Percentiles rank a stretch among this genome's conserved stretches.
Evolutionary conservation across 53 echinoderm and acorn worm species (phyloP).

Genomic region (Luidia sarsii): DNA sequence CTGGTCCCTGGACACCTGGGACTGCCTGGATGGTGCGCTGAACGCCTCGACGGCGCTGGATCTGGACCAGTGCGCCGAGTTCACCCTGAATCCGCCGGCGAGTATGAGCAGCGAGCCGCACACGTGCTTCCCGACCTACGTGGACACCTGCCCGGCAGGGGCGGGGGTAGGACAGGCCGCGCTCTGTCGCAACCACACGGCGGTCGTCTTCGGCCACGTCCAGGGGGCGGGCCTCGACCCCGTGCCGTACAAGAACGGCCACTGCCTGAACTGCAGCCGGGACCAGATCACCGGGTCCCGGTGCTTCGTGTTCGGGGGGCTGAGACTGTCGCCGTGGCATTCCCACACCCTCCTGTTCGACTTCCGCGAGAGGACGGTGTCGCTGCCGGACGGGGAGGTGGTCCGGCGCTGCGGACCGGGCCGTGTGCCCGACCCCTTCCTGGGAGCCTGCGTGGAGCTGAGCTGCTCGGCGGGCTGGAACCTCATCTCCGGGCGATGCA

Average conservation of each 20-base stretch:
- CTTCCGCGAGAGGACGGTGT: neutral
- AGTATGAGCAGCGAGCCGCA: neutral
- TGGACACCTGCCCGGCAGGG: neutral
- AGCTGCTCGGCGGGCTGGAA: neutral
- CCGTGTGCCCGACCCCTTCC: neutral
- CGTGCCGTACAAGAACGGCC: slow-evolving; percentile 19
- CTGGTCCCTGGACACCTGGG: too few relatives aligned
- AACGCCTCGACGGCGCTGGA: neutral
- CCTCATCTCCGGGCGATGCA: neutral
- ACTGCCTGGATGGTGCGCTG: too few relatives aligned
- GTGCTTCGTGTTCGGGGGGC: too few relatives aligned
- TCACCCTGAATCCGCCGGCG: neutral
- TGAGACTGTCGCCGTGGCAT: neutral
- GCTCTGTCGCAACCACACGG: neutral
- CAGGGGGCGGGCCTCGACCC: too few relatives aligned
- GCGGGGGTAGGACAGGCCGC: neutral
- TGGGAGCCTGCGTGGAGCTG: neutral
- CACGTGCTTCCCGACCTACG: neutral
- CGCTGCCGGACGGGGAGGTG: neutral
- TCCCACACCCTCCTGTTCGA: slow-evolving; percentile 18
- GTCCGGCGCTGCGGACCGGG: neutral
- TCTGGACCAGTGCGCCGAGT: neutral
- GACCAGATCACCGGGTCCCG: too few relatives aligned
- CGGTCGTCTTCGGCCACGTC: neutral
- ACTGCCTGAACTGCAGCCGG: slow-evolving; percentile 46